Evolutionary conservation across 2,113 vertebrate genomes (phyloP).

Genomic region (Chascanopsetta lugubris): DNA sequence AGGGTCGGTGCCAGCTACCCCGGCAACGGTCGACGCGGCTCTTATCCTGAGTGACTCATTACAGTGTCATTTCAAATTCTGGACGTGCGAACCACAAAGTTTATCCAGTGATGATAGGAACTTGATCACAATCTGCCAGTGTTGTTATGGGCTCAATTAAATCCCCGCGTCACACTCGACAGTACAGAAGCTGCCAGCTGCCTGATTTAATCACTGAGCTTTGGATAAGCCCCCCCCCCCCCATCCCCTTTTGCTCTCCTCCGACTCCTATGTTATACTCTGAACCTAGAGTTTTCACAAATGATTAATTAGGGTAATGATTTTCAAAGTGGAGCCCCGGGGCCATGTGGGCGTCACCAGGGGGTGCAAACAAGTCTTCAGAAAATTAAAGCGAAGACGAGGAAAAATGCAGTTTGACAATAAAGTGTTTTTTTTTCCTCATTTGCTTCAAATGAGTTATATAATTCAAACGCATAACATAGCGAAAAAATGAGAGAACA

Average conservation of each 20-base stretch:
- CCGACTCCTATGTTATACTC: conserved; percentile 6
- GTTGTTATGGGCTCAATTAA: conserved; percentile 38
- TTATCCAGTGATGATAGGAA: conserved; percentile 38
- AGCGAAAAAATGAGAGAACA: too few relatives aligned
- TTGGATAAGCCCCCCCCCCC: conserved; percentile 1
- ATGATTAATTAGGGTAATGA: too few relatives aligned
- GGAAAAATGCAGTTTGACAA: too few relatives aligned
- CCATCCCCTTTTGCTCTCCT: too few relatives aligned
- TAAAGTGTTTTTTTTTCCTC: too few relatives aligned
- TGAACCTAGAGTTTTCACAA: conserved; percentile 1
- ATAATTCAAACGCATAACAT: too few relatives aligned
- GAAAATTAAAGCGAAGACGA: too few relatives aligned
- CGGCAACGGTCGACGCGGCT: conserved; percentile 4
- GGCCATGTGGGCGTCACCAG: too few relatives aligned
- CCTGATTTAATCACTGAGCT: conserved; percentile 35
- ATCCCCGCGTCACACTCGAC: conserved; percentile 29
- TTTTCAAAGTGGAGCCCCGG: too few relatives aligned
- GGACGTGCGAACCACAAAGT: conserved; percentile 14
- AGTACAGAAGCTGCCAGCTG: conserved; percentile 21
- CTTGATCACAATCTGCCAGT: conserved; percentile 37
- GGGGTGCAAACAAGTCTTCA: too few relatives aligned
- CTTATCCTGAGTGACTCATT: conserved; percentile 30
- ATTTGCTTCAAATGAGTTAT: too few relatives aligned
- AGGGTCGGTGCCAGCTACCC: neutral
- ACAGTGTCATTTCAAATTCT: conserved; percentile 50